These are phyloP conservation scores for Chaenodraco wilsoni DNA, from an alignment of 2,797 vertebrate species.

Conservation along the genomic window DNA sequence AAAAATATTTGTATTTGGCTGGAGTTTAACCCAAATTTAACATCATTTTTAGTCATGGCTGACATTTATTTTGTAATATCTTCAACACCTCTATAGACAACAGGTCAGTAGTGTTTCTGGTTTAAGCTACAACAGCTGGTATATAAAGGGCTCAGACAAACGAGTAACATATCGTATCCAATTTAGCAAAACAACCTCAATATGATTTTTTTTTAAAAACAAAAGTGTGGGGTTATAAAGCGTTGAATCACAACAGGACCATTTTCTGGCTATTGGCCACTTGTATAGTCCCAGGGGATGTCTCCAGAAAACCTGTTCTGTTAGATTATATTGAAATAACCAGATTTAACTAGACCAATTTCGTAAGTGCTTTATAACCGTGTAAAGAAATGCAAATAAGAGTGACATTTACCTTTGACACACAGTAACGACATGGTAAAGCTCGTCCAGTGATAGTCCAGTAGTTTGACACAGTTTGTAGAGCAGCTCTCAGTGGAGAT, in stretches of 20 bases:
- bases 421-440: constrained; percentile 85
- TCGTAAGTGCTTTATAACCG: accelerated
- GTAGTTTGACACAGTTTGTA: constrained; percentile 60
- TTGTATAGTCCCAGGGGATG: background rate
- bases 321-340: background rate
- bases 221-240: background rate
- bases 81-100: background rate
- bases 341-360: constrained; percentile 2
- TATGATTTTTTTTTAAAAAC: accelerated
- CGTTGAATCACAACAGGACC: constrained; percentile 12
- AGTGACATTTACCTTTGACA: constrained; percentile 79
- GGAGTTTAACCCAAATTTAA: background rate
- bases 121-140: constrained; percentile 31
- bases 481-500: constrained; percentile 55
- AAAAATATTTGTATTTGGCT: background rate
- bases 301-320: constrained; percentile 5
- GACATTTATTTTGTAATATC: background rate
- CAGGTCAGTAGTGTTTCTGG: background rate
- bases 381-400: background rate
- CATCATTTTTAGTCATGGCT: background rate
- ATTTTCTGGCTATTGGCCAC: background rate
- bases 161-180: background rate
- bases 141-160: background rate
- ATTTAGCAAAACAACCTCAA: background rate
- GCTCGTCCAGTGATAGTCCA: constrained; percentile 59